These are phyloP conservation scores for Autographa gamma DNA, from an alignment of 2,888 invertebrate genomes.

Conservation along the genomic window DNA sequence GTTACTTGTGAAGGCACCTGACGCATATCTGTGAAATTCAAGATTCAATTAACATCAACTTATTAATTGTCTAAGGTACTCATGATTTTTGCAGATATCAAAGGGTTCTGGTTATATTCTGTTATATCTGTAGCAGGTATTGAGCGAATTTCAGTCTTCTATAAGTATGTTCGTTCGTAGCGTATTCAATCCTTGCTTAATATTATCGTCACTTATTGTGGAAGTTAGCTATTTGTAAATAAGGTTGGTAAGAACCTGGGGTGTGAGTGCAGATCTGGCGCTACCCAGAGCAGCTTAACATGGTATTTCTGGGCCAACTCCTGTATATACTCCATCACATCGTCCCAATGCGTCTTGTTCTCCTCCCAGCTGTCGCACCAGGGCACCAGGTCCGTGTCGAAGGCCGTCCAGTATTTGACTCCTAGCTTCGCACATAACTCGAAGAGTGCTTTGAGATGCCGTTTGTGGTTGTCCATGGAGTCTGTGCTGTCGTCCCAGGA, in stretches of 20 bases:
- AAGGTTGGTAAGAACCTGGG: constrained; percentile 76
- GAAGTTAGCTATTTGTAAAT: too few species aligned
- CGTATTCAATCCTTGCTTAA: too few species aligned
- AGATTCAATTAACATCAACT: too few species aligned
- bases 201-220: too few species aligned
- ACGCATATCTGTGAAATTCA: constrained; percentile 83
- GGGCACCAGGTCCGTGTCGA: constrained; percentile 90
- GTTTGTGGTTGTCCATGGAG: constrained; percentile 89
- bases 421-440: constrained; percentile 90
- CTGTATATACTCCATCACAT: constrained; percentile 87
- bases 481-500: constrained; percentile 90
- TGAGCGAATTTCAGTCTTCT: too few species aligned
- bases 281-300: constrained; percentile 90
- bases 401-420: constrained; percentile 90
- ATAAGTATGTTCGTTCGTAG: too few species aligned
- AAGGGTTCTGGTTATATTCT: too few species aligned
- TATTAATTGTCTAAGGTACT: too few species aligned
- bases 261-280: constrained; percentile 90
- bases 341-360: constrained; percentile 87
- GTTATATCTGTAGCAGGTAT: too few species aligned
- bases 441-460: constrained; percentile 89
- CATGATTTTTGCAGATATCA: too few species aligned
- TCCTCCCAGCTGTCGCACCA: constrained; percentile 88
- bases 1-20: constrained; percentile 90
- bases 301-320: constrained; percentile 88